Evolutionary conservation across 2,113 vertebrate genomes (phyloP), one percentile per base, ranked within the genome.

Genomic region (Thamnaconus septentrionalis): DNA sequence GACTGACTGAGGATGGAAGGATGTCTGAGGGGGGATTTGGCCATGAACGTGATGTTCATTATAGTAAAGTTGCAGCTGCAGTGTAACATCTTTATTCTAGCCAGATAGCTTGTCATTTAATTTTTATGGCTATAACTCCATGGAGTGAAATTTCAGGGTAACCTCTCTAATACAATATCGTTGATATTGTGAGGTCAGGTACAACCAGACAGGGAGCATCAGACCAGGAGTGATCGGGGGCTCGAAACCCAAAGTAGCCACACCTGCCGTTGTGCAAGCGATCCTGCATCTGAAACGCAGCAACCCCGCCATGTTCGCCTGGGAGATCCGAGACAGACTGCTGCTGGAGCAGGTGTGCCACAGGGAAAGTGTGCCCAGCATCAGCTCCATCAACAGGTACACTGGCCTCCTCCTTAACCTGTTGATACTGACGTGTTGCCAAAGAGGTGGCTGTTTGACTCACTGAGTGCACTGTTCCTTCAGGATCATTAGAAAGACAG

Each of bases 161-260:
- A 31, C 18, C 18, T 31, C 18, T 31, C 18, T 31, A 31, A 31
- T 31, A 31, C 18, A 31, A 31, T 31, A 31, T 31, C 18, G 18
- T 53, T 1, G 8, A 0, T 6, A 11, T 61, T 69, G 41, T 59
- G n/a, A 6, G 8, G 53, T 12, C 84, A 93, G 92, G 88, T 93
- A 92, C 88, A 92, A 93, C 65, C 90, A 93, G 79, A 93, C 93
- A 44, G 92, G 93, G 42, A 93, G 91, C 85, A 89, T 93, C 81
- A 87, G 83, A 45, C 93, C 91, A 53, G 90, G 93, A 12, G 81
- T 92, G 77, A 93, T 93, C 4, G 92, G 93, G 3, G 92, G 93
- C 64, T 93, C 93, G 6, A 93, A 93, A 63, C 92, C 93, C 78
- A 94, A 94, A 84, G 93, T 94, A 61, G 92, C 92, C 40, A 94